A percentile compares a stretch with the other conserved stretches of the same genome.
Conservation (phyloP, 2,113 vertebrate genomes). For the Pedetes capensis region DNA sequence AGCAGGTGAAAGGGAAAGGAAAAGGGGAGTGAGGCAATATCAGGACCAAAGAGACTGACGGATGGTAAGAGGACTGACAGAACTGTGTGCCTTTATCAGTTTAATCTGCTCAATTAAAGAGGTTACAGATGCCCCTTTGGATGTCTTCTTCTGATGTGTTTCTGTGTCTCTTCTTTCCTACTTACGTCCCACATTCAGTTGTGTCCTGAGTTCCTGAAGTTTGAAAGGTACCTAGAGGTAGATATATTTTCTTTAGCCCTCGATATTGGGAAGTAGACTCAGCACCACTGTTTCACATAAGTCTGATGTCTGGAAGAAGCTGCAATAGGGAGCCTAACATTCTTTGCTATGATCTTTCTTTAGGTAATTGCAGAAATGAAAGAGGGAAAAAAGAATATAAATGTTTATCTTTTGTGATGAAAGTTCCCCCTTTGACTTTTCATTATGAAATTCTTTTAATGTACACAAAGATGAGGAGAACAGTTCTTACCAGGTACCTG, state of each 20-base stretch:
- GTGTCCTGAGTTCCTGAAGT: neutral
- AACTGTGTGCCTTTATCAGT: neutral
- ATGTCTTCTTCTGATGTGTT: neutral
- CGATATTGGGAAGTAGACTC: neutral
- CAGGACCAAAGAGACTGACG: neutral
- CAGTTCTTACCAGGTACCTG: neutral
- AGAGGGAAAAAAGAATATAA: neutral
- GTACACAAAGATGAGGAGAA: neutral
- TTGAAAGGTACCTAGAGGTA: neutral
- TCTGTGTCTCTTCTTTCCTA: neutral
- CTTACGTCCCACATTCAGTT: neutral
- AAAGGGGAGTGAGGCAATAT: neutral
- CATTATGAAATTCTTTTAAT: neutral
- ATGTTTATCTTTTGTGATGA: neutral
- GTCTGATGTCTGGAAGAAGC: neutral
- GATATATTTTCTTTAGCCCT: neutral
- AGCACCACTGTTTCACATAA: neutral
- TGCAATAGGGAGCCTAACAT: neutral
- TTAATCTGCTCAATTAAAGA: neutral
- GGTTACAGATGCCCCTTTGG: neutral
- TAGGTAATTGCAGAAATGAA: neutral
- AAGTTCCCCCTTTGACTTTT: neutral
- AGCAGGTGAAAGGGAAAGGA: neutral
- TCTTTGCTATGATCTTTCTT: neutral
- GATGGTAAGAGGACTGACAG: neutral